phyloP scores from a whole-genome alignment of 2,113 vertebrate species.

The Calypte anna region DNA sequence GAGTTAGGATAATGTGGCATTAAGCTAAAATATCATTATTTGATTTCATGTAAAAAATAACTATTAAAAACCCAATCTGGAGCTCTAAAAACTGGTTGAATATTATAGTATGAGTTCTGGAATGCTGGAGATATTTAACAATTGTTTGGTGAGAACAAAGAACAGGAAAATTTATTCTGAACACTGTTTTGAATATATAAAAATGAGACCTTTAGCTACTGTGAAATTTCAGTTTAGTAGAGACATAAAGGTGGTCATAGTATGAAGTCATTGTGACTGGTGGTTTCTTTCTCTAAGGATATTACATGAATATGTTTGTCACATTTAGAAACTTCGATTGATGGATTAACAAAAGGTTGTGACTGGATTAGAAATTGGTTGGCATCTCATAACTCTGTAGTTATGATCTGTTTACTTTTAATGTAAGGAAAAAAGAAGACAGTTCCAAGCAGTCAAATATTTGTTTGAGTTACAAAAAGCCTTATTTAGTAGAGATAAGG shows the following conservation, averaged over 20 bases:
- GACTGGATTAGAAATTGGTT: background rate
- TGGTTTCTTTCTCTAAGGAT: background rate
- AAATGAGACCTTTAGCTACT: background rate
- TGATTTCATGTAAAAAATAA: background rate
- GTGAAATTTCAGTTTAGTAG: background rate
- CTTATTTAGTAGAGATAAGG: background rate
- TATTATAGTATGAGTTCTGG: background rate
- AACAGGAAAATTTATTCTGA: background rate
- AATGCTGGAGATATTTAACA: background rate
- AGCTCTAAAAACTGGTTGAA: background rate
- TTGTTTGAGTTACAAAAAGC: background rate
- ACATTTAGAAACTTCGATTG: background rate
- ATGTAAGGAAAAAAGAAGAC: background rate
- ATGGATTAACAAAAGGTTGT: background rate
- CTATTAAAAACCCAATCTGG: background rate
- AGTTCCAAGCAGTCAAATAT: background rate
- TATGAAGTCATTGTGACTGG: background rate
- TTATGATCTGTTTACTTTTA: background rate
- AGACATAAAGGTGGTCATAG: background rate
- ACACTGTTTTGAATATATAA: background rate
- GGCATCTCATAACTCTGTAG: background rate
- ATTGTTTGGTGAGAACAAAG: background rate
- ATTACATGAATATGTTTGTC: background rate
- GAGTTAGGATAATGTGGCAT: fast-evolving
- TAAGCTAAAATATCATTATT: background rate